Evolutionary conservation across 2,797 vertebrate genomes (phyloP).

Genomic region (Cossypha caffra): DNA sequence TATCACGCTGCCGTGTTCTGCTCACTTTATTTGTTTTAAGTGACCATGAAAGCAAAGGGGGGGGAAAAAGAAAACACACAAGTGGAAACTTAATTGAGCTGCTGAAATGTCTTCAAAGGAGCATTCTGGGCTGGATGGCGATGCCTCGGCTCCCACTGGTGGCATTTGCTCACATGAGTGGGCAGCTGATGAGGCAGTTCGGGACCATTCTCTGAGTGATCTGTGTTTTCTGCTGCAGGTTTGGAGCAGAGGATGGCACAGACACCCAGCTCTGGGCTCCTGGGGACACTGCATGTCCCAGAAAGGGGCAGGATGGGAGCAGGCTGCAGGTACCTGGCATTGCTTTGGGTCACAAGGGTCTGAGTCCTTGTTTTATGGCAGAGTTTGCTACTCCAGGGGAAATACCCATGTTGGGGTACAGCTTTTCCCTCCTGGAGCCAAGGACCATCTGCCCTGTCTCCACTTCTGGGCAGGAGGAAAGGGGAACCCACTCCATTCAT

Average conservation of each 20-base stretch:
- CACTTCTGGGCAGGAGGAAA: neutral
- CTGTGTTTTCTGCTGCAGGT: neutral
- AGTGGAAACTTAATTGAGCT: conserved; percentile 50
- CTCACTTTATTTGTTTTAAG: conserved; percentile 60
- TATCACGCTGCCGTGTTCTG: conserved; percentile 7
- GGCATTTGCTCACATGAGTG: conserved; percentile 20
- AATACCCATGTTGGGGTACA: neutral
- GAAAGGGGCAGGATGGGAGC: neutral
- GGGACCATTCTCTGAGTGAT: neutral
- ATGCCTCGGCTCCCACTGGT: conserved; percentile 24
- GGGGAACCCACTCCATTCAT: rapidly evolving
- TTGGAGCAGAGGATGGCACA: neutral
- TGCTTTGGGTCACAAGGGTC: neutral
- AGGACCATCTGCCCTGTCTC: neutral
- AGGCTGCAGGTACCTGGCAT: rapidly evolving
- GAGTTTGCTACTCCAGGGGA: neutral
- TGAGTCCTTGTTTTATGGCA: neutral
- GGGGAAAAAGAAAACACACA: conserved; percentile 26
- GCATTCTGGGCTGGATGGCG: neutral
- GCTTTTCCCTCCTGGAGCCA: neutral
- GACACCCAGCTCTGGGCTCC: neutral
- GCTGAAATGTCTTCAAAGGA: conserved; percentile 51
- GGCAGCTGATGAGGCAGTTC: neutral
- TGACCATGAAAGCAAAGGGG: conserved; percentile 37
- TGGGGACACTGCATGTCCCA: neutral